Percentiles rank a stretch among this genome's conserved stretches.
These are phyloP conservation scores for Drosophila pectinifera DNA, from an alignment of 1,140 invertebrate genomes.

Conservation along the genomic window DNA sequence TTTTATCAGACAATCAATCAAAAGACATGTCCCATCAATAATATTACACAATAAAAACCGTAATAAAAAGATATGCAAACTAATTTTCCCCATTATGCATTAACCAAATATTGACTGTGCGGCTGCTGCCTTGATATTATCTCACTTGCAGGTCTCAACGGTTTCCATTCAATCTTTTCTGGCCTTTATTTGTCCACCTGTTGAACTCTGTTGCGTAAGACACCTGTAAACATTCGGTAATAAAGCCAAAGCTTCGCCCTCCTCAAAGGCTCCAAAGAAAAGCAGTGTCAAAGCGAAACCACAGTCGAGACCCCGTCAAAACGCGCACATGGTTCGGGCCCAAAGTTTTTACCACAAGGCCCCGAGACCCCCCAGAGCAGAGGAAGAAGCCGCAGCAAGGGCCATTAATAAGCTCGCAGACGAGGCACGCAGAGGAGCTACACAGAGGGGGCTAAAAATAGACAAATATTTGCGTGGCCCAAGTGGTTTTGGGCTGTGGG, in stretches of 20 bases:
- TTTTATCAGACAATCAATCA: background rate
- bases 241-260: conserved; percentile 13
- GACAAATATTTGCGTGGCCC: conserved; percentile 66
- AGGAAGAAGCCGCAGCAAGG: conserved; percentile 35
- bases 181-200: conserved; percentile 29
- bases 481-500: conserved; percentile 22
- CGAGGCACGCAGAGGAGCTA: conserved; percentile 2
- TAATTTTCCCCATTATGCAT: conserved; percentile 30
- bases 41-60: conserved; percentile 4
- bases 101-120: conserved; percentile 20
- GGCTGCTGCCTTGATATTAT: conserved; percentile 8
- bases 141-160: background rate
- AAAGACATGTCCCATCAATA: too few species aligned
- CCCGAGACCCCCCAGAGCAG: conserved; percentile 27
- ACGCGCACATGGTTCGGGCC: conserved; percentile 28
- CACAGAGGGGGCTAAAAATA: conserved; percentile 38
- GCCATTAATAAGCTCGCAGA: conserved; percentile 62
- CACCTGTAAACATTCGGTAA: conserved; percentile 51
- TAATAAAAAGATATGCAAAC: conserved; percentile 10
- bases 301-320: conserved; percentile 27
- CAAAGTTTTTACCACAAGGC: conserved; percentile 24
- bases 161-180: conserved; percentile 21
- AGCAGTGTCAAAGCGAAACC: conserved; percentile 9
- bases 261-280: conserved; percentile 24
- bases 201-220: conserved; percentile 37